Evolutionary conservation across 2,113 vertebrate species (phyloP).

Genomic region (Coptodon rendalli): DNA sequence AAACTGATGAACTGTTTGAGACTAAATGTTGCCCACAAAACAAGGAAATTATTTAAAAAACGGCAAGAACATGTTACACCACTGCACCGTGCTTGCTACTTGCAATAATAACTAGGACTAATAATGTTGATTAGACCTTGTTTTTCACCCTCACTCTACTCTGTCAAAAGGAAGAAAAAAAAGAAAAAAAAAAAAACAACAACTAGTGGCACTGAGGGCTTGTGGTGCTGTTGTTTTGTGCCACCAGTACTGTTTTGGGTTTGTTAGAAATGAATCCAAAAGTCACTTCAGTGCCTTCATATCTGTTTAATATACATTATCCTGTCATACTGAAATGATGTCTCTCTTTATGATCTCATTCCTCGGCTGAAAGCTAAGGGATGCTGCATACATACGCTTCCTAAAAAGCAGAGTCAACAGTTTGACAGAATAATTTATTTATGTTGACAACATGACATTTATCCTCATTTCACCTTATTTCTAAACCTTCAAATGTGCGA

Average conservation of each 20-base stretch:
- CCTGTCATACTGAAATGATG: neutral
- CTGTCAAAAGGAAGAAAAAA: neutral
- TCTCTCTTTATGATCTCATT: neutral
- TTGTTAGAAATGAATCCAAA: neutral
- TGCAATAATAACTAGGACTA: neutral
- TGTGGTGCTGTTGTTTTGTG: neutral
- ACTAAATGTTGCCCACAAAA: neutral
- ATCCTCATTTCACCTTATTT: slow-evolving; percentile 11
- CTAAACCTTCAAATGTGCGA: neutral
- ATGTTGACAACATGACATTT: slow-evolving; percentile 19
- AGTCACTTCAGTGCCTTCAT: neutral
- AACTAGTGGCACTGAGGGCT: neutral
- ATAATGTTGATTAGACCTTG: neutral
- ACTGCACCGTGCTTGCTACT: neutral
- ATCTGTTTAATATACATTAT: slow-evolving; percentile 6
- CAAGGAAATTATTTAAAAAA: neutral
- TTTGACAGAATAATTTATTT: slow-evolving; percentile 24
- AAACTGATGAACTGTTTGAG: neutral
- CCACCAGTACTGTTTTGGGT: neutral
- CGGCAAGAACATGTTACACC: neutral
- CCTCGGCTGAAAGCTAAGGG: neutral
- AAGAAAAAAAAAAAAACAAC: neutral
- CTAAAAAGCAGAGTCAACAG: neutral
- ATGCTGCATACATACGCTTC: neutral
- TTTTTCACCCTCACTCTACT: neutral